Base-by-base conservation (phyloP, 2,113 vertebrate species). In the Fregetta grallaria region DNA sequence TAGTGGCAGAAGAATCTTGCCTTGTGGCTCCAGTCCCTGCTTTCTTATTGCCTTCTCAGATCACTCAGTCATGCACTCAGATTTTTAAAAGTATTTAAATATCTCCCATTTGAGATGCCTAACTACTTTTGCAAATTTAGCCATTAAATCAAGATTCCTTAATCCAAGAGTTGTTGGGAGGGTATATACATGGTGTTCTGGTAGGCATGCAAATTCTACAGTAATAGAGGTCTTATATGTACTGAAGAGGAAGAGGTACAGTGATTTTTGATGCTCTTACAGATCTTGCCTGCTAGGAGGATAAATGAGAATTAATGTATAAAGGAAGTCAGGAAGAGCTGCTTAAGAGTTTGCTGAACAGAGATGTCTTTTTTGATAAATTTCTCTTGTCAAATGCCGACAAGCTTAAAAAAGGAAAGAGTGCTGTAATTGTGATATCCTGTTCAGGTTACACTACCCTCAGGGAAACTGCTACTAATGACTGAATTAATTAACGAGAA, bases 391-490 rank as follows among this genome's bases (percentile, higher is more conserved):
- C 86, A 95, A 97, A 94, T 50, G 42, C 52, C 50, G 20, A 82
- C 88, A 78, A 85, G 76, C 52, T 94, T 83, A 80, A 88, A 88
- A 92, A 91, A 84, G 9, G n/a, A 85, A 73, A 10, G 32, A 94
- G 74, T 30, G 34, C 32, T 95, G 94, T 96, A 97, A 96, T 83
- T 90, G 90, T 91, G 90, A 90, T 97, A 96, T 94, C 93, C 87
- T 93, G 73, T 96, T 96, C 93, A 95, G 82, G 92, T 97, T 97
- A 96, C 96, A 90, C 72, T 83, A 56, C 83, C 93, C 90, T 92
- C 70, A 52, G 95, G 89, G 86, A 90, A 82, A 68, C 68, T 91
- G 84, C 78, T 95, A 59, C 68, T 95, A 89, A 94, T 92, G 94
- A 93, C 86, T 88, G 92, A 97, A 93, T 92, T 94, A 96, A 97